Evolutionary conservation across 64 coral and sea anemone species (phyloP), one percentile per base, ranked within the genome.

Genomic region (Montipora efflorescens): DNA sequence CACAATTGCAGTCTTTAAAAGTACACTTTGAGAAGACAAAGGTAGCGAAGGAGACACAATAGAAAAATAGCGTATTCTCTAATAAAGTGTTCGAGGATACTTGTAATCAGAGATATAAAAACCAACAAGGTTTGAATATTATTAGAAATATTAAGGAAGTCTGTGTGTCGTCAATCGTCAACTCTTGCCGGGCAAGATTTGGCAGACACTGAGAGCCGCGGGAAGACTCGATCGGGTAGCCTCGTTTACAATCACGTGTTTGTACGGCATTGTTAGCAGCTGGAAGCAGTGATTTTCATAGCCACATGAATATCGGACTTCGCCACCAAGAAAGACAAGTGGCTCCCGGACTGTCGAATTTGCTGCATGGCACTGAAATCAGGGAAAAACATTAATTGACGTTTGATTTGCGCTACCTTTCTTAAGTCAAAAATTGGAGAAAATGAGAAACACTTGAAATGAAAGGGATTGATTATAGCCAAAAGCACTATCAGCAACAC

Each of bases 271-370:
- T 45, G n/a, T 92, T 62, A 99, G 43, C 98, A 99, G 44, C 95
- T 99, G 57, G 98, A 99, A 47, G 98, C 98, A 14, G 98, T 99
- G 62, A 99, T 99, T 82, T 99, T 96, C 98, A 99, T 99, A 5
- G 98, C 95, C 14, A 99, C 95, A 75, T 95, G 92, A 78, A 89
- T 93, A 67, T 99, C 98, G 3, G 98, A 99, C 83, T 99, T 99
- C 7, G 98, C 98, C 51, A 99, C 98, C 76, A 99, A 92, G 79
- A 99, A 99, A 3, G 98, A 96, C 46, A 99, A 89, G 16, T 86
- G 92, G 19, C 89, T 78, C 7, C 98, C 98, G n/a, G 98, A 92
- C 25, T 96, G 81, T 10, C 98, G 98, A 67, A 99, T 99, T 20
- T 96, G 91, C 52, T 91, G 78, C 98, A 99, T 99, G 4, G 98